These are phyloP conservation scores for Andrena marginata DNA, from an alignment of 2,888 invertebrate genomes.

Conservation along the genomic window DNA sequence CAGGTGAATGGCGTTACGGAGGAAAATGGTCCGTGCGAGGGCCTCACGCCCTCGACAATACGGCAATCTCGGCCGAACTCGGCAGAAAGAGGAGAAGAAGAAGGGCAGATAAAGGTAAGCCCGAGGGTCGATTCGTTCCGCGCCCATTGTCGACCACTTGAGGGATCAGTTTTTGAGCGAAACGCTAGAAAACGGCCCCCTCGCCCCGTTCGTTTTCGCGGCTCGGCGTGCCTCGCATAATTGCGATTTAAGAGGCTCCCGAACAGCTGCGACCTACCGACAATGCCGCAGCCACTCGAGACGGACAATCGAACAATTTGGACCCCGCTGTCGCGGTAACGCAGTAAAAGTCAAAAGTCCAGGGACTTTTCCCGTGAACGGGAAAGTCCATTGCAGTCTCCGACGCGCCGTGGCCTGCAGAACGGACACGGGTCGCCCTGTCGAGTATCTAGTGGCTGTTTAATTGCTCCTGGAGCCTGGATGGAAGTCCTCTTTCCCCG, in stretches of 20 bases:
- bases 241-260: slow-evolving; percentile 80
- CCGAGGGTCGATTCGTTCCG: slow-evolving; percentile 70
- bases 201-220: slow-evolving; percentile 45
- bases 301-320: slow-evolving; percentile 83
- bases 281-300: slow-evolving; percentile 76
- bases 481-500: not conserved
- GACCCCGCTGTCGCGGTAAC: slow-evolving; percentile 68
- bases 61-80: slow-evolving; percentile 59
- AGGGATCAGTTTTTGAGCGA: slow-evolving; percentile 77
- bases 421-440: not conserved
- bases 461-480: not conserved
- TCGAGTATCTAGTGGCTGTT: not conserved
- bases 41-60: slow-evolving; percentile 75
- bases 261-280: slow-evolving; percentile 76
- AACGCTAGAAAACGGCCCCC: slow-evolving; percentile 70
- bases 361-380: slow-evolving; percentile 46
- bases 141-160: slow-evolving; percentile 69
- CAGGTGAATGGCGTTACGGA: slow-evolving; percentile 68
- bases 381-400: not conserved
- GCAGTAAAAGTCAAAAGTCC: slow-evolving; percentile 61
- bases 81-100: slow-evolving; percentile 24
- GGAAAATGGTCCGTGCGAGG: slow-evolving; percentile 73
- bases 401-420: too few relatives aligned
- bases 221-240: slow-evolving; percentile 76
- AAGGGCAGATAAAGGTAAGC: slow-evolving; percentile 59